A percentile compares a stretch with the other conserved stretches of the same genome.
phyloP scores from a whole-genome alignment of 2,888 invertebrate species.

The Cataglyphis livida region DNA sequence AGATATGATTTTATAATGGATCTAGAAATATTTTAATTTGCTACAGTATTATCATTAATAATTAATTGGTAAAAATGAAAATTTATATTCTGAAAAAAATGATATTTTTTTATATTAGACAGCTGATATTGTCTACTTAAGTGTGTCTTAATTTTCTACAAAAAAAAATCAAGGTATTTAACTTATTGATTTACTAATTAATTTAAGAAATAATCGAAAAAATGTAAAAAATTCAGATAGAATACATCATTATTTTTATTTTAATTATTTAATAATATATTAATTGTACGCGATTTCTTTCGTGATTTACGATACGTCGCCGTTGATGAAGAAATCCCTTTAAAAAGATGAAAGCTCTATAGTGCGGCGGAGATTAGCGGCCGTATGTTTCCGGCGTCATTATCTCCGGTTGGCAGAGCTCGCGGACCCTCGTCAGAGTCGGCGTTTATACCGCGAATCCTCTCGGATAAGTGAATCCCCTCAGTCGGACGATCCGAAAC shows the following conservation, averaged over 20 bases:
- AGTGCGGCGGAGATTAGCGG: slow-evolving; percentile 29
- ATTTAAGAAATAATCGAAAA: not conserved
- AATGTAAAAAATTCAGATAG: not conserved
- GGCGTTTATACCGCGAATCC: slow-evolving; percentile 65
- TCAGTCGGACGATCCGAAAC: slow-evolving; percentile 54
- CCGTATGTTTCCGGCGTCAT: slow-evolving; percentile 58
- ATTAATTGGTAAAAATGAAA: not conserved
- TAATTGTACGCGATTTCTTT: slow-evolving; percentile 33
- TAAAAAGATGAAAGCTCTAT: slow-evolving; percentile 33
- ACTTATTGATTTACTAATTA: not conserved
- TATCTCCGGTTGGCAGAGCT: slow-evolving; percentile 63
- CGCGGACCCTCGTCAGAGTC: slow-evolving; percentile 59
- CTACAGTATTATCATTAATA: not conserved
- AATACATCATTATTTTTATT: not conserved
- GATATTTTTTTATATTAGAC: not conserved
- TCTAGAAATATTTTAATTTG: not conserved
- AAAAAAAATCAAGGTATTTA: not conserved
- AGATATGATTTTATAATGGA: not conserved
- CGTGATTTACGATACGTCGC: slow-evolving; percentile 34
- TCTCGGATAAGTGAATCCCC: slow-evolving; percentile 61
- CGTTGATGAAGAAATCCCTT: slow-evolving; percentile 57
- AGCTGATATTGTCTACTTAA: not conserved
- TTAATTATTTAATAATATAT: slow-evolving; percentile 20
- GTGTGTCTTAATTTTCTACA: not conserved
- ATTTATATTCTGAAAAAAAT: not conserved